Conservation (phyloP, 2,888 invertebrate species). For the Pyralis farinalis region DNA sequence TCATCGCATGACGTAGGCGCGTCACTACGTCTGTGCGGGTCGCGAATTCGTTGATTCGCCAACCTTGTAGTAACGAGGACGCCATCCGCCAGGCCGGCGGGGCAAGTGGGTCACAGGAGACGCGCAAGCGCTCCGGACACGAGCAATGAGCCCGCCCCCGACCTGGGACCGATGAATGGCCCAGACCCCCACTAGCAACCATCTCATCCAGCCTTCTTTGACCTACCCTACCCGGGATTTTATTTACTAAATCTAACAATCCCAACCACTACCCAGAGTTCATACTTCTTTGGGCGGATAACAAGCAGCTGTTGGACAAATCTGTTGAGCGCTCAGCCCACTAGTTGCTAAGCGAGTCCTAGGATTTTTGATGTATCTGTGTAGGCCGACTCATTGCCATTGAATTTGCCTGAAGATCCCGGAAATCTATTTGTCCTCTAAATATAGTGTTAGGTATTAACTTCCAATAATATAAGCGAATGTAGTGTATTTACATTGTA, state of each 20-base stretch:
- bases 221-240: constrained; percentile 53
- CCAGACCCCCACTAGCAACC: constrained; percentile 46
- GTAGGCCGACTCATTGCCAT: constrained; percentile 28
- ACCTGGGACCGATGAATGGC: constrained; percentile 64
- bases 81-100: constrained; percentile 44
- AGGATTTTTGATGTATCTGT: constrained; percentile 40
- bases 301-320: constrained; percentile 65
- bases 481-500: too few relatives aligned
- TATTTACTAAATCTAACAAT: constrained; percentile 25
- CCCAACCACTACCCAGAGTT: constrained; percentile 39
- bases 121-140: constrained; percentile 75
- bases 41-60: constrained; percentile 68
- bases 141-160: constrained; percentile 75
- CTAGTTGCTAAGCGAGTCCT: constrained; percentile 69
- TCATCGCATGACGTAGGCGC: constrained; percentile 47
- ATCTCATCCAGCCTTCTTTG: constrained; percentile 37
- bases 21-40: constrained; percentile 62
- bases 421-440: constrained; percentile 1
- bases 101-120: constrained; percentile 69
- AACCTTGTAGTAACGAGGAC: constrained; percentile 71
- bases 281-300: constrained; percentile 35
- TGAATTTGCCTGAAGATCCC: background rate
- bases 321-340: constrained; percentile 65
- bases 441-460: too few relatives aligned
- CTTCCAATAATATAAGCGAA: too few relatives aligned